Evolutionary conservation across 2,113 vertebrate species (phyloP).

Genomic region (Okapia johnstoni): DNA sequence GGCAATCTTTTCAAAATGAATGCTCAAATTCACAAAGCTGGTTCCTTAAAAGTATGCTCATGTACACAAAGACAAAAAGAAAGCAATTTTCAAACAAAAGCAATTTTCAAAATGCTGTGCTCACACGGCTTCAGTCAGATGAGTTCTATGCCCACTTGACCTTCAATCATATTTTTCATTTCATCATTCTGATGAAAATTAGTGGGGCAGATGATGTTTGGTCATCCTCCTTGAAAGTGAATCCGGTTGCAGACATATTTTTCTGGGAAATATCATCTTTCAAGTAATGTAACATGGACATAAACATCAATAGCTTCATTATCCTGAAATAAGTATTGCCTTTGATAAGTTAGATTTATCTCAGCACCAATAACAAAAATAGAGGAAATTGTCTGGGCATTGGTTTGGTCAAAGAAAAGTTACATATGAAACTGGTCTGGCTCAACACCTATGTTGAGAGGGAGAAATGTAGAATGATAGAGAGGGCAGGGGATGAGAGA

Average conservation of each 20-base stretch:
- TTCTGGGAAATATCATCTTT: constrained; percentile 30
- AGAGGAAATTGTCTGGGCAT: neutral
- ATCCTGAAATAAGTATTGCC: constrained; percentile 35
- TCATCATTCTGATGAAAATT: constrained; percentile 21
- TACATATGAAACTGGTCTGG: neutral
- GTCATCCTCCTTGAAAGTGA: constrained; percentile 49
- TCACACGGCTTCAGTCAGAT: constrained; percentile 11
- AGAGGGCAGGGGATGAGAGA: neutral
- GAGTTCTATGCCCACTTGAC: constrained; percentile 25
- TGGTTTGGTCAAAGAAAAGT: constrained; percentile 18
- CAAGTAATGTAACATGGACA: constrained; percentile 11
- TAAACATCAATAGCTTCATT: neutral
- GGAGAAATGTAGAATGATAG: neutral
- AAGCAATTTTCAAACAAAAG: constrained; percentile 64
- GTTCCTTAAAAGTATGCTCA: constrained; percentile 40
- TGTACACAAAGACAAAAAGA: constrained; percentile 49
- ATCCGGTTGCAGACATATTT: constrained; percentile 9
- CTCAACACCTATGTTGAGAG: neutral
- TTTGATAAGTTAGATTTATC: constrained; percentile 48
- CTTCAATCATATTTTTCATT: constrained; percentile 55
- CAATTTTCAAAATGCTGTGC: constrained; percentile 47
- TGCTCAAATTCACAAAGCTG: constrained; percentile 19
- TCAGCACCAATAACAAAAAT: constrained; percentile 8
- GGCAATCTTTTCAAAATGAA: neutral
- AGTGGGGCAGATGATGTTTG: neutral